A percentile compares a stretch with the other conserved stretches of the same genome.
Evolutionary conservation across 2,113 vertebrate species (phyloP).

Genomic region (Sphyrna mokarran): DNA sequence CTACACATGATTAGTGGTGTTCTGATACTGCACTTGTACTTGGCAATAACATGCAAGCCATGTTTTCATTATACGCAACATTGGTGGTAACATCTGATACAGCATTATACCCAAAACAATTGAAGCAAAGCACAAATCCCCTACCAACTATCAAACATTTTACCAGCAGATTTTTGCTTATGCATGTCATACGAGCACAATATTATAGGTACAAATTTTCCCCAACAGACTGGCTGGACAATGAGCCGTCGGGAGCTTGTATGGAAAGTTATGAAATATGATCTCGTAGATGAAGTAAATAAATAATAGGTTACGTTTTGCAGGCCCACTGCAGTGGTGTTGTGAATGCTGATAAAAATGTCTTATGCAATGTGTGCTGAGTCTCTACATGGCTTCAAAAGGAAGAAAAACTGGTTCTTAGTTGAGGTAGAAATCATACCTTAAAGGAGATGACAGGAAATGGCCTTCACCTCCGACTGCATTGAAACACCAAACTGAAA

Average conservation of each 20-base stretch:
- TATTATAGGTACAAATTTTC: neutral
- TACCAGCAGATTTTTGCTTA: neutral
- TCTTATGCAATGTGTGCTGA: neutral
- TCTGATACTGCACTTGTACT: neutral
- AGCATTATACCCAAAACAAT: neutral
- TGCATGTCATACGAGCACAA: neutral
- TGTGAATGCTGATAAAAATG: neutral
- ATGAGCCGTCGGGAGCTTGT: neutral
- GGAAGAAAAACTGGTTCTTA: neutral
- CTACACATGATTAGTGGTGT: neutral
- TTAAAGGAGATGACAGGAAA: neutral
- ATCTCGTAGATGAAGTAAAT: neutral
- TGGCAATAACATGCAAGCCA: neutral
- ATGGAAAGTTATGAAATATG: neutral
- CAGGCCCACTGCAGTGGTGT: neutral
- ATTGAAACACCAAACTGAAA: neutral
- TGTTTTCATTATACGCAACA: neutral
- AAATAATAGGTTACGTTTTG: neutral
- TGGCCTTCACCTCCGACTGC: neutral
- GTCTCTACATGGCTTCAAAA: neutral
- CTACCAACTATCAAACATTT: neutral
- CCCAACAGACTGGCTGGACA: neutral
- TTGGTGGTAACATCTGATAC: neutral
- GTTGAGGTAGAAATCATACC: neutral
- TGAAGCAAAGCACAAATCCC: neutral